A percentile compares a stretch with the other conserved stretches of the same genome.
phyloP scores from a whole-genome alignment of 2,113 vertebrate genomes.

The Amblyopsis rosae region DNA sequence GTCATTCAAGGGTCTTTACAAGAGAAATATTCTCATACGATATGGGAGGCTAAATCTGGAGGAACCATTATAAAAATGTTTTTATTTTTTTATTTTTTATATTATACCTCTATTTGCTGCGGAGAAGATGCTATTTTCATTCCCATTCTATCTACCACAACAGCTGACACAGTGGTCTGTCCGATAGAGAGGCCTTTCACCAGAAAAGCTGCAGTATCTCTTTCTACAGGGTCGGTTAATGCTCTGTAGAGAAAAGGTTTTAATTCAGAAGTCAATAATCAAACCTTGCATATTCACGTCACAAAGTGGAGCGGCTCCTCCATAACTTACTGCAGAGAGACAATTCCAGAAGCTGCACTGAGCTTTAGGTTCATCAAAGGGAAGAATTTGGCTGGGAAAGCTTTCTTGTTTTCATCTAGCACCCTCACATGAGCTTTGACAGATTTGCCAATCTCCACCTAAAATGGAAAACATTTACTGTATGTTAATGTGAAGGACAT shows the following conservation, averaged over 20 bases:
- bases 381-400: slow-evolving; percentile 88
- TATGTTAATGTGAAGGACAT: not conserved
- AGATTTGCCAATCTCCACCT: slow-evolving; percentile 95
- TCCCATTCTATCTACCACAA: slow-evolving; percentile 79
- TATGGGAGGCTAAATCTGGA: not conserved
- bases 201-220: slow-evolving; percentile 82
- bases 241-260: slow-evolving; percentile 62
- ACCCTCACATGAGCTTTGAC: slow-evolving; percentile 90
- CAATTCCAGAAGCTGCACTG: slow-evolving; percentile 83
- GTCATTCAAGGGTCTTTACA: not conserved
- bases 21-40: not conserved
- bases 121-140: slow-evolving; percentile 82
- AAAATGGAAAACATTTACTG: slow-evolving; percentile 41
- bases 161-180: slow-evolving; percentile 86
- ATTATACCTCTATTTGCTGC: slow-evolving; percentile 88
- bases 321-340: slow-evolving; percentile 87
- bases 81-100: no score
- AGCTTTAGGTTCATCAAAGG: slow-evolving; percentile 89
- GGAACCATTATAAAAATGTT: not conserved
- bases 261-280: slow-evolving; percentile 1
- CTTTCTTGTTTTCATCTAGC: slow-evolving; percentile 86
- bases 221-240: slow-evolving; percentile 79
- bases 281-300: slow-evolving; percentile 2
- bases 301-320: not conserved
- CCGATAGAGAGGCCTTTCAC: slow-evolving; percentile 84